Percentiles rank a stretch among this genome's conserved stretches.
Conservation (phyloP, 2,888 invertebrate species). For the Noctua comes region DNA sequence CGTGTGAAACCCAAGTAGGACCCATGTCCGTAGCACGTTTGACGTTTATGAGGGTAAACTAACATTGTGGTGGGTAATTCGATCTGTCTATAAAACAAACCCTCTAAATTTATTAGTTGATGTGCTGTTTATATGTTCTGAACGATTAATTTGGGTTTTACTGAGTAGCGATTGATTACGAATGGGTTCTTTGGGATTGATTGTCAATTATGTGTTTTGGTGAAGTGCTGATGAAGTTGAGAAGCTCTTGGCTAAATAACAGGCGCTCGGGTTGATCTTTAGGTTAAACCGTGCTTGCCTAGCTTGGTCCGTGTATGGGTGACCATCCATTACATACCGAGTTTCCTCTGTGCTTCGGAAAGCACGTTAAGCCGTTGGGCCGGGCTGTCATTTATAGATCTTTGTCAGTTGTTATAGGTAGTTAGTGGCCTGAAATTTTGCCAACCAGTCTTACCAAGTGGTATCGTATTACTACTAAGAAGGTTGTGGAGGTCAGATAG, state of each 20-base stretch:
- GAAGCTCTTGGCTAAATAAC: neutral
- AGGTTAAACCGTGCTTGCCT: neutral
- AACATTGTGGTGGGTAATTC: constrained; percentile 80
- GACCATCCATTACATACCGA: neutral
- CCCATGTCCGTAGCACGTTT: constrained; percentile 82
- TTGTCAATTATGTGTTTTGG: constrained; percentile 3
- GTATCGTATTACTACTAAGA: too few species aligned
- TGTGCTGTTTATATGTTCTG: constrained; percentile 59
- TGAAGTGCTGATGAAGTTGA: neutral
- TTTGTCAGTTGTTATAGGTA: neutral
- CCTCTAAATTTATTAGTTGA: constrained; percentile 75
- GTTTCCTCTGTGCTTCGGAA: neutral
- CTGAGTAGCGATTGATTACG: constrained; percentile 17
- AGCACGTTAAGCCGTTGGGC: neutral
- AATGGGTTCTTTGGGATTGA: neutral
- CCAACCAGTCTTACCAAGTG: neutral
- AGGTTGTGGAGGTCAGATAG: too few species aligned
- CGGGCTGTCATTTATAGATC: neutral
- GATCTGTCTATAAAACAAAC: constrained; percentile 82
- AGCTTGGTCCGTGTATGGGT: neutral
- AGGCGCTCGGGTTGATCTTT: neutral
- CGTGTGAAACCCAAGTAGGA: constrained; percentile 80
- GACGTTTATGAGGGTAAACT: constrained; percentile 88
- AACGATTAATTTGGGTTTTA: constrained; percentile 59
- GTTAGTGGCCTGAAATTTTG: neutral